Base-by-base conservation (phyloP, 2,113 vertebrate genomes). In the Zingel zingel region DNA sequence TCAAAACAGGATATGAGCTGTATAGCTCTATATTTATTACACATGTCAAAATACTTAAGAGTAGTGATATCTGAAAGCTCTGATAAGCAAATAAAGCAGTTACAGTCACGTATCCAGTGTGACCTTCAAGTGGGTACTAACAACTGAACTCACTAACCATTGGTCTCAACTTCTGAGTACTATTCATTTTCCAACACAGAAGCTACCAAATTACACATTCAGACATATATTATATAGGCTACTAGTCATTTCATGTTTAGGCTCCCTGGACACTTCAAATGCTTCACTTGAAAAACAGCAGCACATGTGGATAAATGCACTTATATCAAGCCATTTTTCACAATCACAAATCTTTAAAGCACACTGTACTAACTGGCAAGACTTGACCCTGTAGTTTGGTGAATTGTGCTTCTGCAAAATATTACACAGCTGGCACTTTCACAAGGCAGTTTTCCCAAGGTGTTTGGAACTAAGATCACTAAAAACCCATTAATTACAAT, bases 1-100 rank as follows among this genome's bases (percentile, higher is more conserved):
- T 93, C 92, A 94, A 95, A 96, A 95, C 94, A 95, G 95, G 95
- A 96, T 95, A 89, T 89, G 86, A 88, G 90, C 76, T 77, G 68
- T 71, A 91, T 81, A 58, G 90, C 80, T 81, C 85, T 75, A 63
- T 93, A 92, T 93, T 94, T 94, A 87, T 93, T 91, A 61, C 92
- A 94, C 86, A 93, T 93, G 93, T 86, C 57, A 39, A 86, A 84
- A 81, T 85, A 82, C 88, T 93, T 94, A 89, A 90, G 84, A 87
- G 80, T 77, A 86, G 79, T 56, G 65, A 86, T 85, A 63, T 82
- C 86, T 87, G 89, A 90, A 81, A 53, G 64, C 68, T 76, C 62
- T 80, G 92, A 92, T 92, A 92, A 91, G 92, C 81, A 86, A 83
- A 78, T 76, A 9, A 56, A 74, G 61, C 77, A 71, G 61, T 48